phyloP scores from a whole-genome alignment of 2,797 vertebrate genomes.

The Enteromius viviparus region DNA sequence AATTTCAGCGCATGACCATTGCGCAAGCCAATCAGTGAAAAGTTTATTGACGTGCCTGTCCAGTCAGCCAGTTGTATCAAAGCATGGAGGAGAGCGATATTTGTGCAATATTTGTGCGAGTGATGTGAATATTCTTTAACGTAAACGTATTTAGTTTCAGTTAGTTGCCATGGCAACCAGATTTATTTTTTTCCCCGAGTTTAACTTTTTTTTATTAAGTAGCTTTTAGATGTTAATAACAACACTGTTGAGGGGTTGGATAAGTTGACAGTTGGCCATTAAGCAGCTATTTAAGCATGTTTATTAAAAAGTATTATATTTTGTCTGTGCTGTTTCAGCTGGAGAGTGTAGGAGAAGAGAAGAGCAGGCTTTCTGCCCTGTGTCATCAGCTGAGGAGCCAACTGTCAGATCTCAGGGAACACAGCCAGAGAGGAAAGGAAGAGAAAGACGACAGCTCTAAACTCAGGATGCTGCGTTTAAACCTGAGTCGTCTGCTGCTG shows the following conservation, averaged over 20 bases:
- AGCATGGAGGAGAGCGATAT: too few relatives aligned
- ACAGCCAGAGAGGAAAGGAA: slow-evolving; percentile 39
- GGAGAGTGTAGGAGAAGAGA: slow-evolving; percentile 76
- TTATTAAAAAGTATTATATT: background rate
- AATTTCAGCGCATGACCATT: background rate
- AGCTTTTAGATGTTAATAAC: background rate
- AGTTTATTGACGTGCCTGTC: background rate
- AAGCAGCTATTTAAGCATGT: background rate
- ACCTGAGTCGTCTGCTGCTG: slow-evolving; percentile 77
- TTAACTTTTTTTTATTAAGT: background rate
- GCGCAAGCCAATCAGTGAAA: background rate
- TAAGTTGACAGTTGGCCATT: background rate
- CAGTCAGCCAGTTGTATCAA: too few relatives aligned
- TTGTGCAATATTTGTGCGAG: too few relatives aligned
- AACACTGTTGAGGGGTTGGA: background rate
- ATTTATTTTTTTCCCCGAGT: too few relatives aligned
- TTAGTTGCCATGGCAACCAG: background rate
- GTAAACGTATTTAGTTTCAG: background rate
- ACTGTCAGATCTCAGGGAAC: slow-evolving; percentile 71
- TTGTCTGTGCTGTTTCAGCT: slow-evolving; percentile 61
- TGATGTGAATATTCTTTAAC: too few relatives aligned
- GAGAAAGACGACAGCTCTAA: slow-evolving; percentile 62
- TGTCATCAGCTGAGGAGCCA: slow-evolving; percentile 79
- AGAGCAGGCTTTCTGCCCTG: slow-evolving; percentile 71
- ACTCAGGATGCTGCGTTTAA: slow-evolving; percentile 77